phyloP scores from a whole-genome alignment of 1,140 invertebrate genomes.

The Camponotus floridanus region DNA sequence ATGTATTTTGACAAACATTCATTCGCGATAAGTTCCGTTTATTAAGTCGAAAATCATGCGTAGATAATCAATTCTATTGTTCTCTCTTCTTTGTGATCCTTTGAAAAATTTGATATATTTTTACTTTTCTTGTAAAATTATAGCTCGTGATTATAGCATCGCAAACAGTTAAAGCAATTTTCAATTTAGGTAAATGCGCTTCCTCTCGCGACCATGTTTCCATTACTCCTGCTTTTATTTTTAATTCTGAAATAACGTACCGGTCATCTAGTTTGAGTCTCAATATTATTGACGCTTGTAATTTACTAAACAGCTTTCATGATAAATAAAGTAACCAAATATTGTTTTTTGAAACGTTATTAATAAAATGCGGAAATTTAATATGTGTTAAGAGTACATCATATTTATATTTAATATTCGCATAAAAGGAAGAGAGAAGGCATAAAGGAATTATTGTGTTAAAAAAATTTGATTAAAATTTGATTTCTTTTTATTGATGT shows the following conservation, averaged over 20 bases:
- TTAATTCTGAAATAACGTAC: constrained; percentile 22
- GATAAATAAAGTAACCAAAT: neutral
- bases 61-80: neutral
- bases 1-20: neutral
- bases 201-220: neutral
- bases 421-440: too few species aligned
- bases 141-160: neutral
- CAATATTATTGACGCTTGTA: constrained; percentile 15
- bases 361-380: neutral
- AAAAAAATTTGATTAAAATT: neutral
- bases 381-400: neutral
- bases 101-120: neutral
- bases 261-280: neutral
- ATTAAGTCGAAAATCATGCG: neutral
- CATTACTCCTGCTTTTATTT: constrained; percentile 32
- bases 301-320: constrained; percentile 11
- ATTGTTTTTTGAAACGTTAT: neutral
- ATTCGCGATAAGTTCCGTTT: neutral
- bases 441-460: neutral
- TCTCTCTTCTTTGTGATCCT: too few species aligned
- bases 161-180: constrained; percentile 15
- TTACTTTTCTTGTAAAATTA: neutral
- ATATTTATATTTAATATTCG: neutral
- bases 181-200: neutral
- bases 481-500: neutral